Evolutionary conservation across 2,888 invertebrate genomes (phyloP), one percentile per base, ranked within the genome.

Genomic region (Chymomyza amoena): DNA sequence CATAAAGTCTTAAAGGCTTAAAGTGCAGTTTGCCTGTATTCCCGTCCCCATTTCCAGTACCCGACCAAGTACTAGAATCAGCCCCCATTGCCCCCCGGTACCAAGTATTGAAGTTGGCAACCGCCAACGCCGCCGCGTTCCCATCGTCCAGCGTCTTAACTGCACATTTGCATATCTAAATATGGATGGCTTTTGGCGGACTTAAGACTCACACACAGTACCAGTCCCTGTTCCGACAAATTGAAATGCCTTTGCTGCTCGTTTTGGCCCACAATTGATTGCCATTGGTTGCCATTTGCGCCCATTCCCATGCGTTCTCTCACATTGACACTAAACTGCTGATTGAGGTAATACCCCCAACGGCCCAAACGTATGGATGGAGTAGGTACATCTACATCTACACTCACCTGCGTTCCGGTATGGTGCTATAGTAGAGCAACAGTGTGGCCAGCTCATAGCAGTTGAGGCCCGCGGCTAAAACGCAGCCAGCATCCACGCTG

Each of bases 401-500:
- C 25, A 88, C 93, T 93, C 93, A 96, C 95, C 94, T 94, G 80
- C 86, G 77, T 76, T 91, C 91, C 82, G 95, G 94, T 87, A 96
- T 93, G 76, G 95, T 93, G 79, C 94, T 93, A 92, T 95, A 96
- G 92, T 95, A 96, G 89, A 95, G 93, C 76, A 96, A 91, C 77
- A 95, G 93, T 79, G 95, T 94, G 73, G 95, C 95, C 79, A 95
- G 93, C 92, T 95, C 95, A 84, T 94, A 93, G 89, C 94, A 94
- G 79, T 94, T 94, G 70, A 94, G 92, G 73, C 93, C 93, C 75
- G 94, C 93, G 86, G 93, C 91, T 69, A 92, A 92, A 81, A 94
- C 93, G 88, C 93, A 93, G 81, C 93, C 93, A 68, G 94, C 94
- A 86, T 94, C 94, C 86, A 95, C 94, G 75, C 94, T 93, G 75